phyloP scores from a whole-genome alignment of 2,888 invertebrate genomes.

The Halocaridina rubra region DNA sequence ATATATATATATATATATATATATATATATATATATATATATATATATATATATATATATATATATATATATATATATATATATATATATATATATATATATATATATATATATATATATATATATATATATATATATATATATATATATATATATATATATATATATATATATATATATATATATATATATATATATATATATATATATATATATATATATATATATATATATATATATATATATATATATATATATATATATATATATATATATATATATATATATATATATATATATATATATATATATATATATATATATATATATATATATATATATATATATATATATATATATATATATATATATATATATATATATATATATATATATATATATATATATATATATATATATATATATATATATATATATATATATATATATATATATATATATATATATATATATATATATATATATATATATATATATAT shows the following conservation, averaged over 20 bases:
- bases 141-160: neutral
- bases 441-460: too few species aligned
- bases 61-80: neutral
- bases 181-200: neutral
- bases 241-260: neutral
- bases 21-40: neutral
- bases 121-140: neutral
- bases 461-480: too few species aligned
- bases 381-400: neutral
- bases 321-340: neutral
- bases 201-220: neutral
- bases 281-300: neutral
- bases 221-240: neutral
- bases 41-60: neutral
- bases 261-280: neutral
- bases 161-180: neutral
- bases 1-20: neutral
- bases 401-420: neutral
- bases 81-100: neutral
- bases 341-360: neutral
- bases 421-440: too few species aligned
- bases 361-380: neutral
- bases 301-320: neutral
- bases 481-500: too few species aligned
- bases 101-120: neutral